A percentile compares a stretch with the other conserved stretches of the same genome.
These are phyloP conservation scores for Formica aserva DNA, from an alignment of 2,888 invertebrate species.

Conservation along the genomic window DNA sequence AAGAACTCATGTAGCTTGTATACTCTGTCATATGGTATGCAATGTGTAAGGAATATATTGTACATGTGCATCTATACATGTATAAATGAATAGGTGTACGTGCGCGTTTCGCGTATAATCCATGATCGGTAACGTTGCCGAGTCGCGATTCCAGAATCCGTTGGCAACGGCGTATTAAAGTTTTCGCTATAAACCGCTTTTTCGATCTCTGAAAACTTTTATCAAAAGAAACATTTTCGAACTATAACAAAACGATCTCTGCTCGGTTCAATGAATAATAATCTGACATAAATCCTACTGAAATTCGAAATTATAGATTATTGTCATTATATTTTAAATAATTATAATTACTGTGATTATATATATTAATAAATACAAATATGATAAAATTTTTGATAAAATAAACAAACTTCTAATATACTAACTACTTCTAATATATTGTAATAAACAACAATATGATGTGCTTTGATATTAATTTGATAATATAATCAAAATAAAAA, in stretches of 20 bases:
- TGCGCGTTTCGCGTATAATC: constrained; percentile 12
- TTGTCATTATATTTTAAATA: background rate
- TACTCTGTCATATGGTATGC: constrained; percentile 35
- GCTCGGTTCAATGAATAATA: background rate
- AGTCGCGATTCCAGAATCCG: constrained; percentile 23
- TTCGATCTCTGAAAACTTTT: constrained; percentile 17
- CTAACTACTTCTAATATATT: background rate
- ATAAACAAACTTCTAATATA: background rate
- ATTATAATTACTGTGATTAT: background rate
- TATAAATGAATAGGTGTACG: background rate
- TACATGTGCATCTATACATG: background rate
- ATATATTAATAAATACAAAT: background rate
- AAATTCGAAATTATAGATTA: background rate
- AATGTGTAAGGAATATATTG: background rate
- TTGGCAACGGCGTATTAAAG: constrained; percentile 35
- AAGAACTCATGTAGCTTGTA: constrained; percentile 32
- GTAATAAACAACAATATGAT: background rate
- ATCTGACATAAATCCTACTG: background rate
- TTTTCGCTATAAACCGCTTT: constrained; percentile 29
- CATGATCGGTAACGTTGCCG: constrained; percentile 30
- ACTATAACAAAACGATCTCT: constrained; percentile 21
- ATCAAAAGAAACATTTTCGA: constrained; percentile 6
- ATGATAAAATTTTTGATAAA: background rate
- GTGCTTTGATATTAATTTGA: background rate
- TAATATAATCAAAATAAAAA: constrained; percentile 13